phyloP scores from a whole-genome alignment of 1,140 invertebrate species.

The Vanessa atalanta region DNA sequence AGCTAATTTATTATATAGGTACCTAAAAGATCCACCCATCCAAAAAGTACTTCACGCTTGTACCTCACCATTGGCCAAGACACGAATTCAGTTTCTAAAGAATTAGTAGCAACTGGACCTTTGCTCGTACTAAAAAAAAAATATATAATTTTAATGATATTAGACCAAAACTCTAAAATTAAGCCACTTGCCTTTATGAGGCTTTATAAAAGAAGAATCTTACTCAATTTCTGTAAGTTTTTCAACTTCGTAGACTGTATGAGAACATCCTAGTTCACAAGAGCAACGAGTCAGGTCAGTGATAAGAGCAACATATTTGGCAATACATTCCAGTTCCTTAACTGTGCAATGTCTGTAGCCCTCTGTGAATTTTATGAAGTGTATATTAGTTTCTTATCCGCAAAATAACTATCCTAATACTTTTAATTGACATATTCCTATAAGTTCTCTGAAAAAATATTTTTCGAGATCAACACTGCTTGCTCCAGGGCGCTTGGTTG shows the following conservation, averaged over 20 bases:
- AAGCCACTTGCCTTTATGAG: not conserved
- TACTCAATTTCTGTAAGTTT: conserved; percentile 84
- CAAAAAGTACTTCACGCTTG: conserved; percentile 88
- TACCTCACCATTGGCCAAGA: conserved; percentile 88
- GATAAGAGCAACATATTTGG: conserved; percentile 80
- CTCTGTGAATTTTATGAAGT: conserved; percentile 52
- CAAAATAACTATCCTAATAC: too few species aligned
- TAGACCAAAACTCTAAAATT: not conserved
- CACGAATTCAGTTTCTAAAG: conserved; percentile 82
- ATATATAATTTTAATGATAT: too few species aligned
- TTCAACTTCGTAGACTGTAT: conserved; percentile 87
- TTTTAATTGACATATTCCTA: too few species aligned
- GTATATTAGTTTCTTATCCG: not conserved
- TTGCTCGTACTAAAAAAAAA: conserved; percentile 57
- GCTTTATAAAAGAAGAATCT: conserved; percentile 37
- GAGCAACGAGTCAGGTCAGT: conserved; percentile 82
- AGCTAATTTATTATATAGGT: not conserved
- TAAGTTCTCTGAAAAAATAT: too few species aligned
- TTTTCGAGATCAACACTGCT: too few species aligned
- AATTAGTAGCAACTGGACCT: conserved; percentile 46
- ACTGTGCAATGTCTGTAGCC: conserved; percentile 82
- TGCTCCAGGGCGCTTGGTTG: too few species aligned
- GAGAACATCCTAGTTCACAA: conserved; percentile 86
- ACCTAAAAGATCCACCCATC: conserved; percentile 88
- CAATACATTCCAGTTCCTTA: conserved; percentile 82